Evolutionary conservation across 2,797 vertebrate genomes (phyloP).

Genomic region (Enteromius argenteus): DNA sequence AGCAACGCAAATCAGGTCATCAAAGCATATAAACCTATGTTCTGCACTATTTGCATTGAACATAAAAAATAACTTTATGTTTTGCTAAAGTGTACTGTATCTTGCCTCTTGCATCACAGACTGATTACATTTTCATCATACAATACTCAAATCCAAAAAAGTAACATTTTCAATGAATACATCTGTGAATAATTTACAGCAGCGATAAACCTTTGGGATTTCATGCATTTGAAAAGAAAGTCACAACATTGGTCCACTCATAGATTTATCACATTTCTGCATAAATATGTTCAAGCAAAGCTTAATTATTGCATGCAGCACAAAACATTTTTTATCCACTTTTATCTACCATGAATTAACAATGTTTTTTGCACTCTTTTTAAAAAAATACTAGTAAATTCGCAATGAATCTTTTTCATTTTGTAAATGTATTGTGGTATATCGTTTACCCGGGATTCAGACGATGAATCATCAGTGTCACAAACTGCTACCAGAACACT

Average conservation of each 20-base stretch:
- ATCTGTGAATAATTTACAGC: constrained; percentile 30
- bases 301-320: constrained; percentile 86
- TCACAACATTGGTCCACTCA: constrained; percentile 21
- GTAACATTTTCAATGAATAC: neutral
- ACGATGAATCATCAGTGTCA: constrained; percentile 32
- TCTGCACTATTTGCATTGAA: constrained; percentile 35
- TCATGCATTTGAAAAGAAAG: constrained; percentile 35
- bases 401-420: constrained; percentile 53
- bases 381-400: constrained; percentile 70
- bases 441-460: constrained; percentile 4
- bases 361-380: constrained; percentile 71
- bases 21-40: constrained; percentile 51
- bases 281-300: constrained; percentile 67
- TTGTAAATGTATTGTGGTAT: constrained; percentile 22
- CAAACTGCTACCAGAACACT: constrained; percentile 39
- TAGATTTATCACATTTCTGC: constrained; percentile 69
- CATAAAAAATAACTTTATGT: constrained; percentile 56
- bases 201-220: constrained; percentile 24
- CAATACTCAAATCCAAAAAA: constrained; percentile 14
- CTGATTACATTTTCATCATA: constrained; percentile 18
- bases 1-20: constrained; percentile 63
- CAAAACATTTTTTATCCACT: constrained; percentile 76
- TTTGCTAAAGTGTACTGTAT: neutral
- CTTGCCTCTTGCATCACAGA: constrained; percentile 24
- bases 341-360: constrained; percentile 77